Conservation (phyloP, 2,113 vertebrate species). For the Gadus chalcogrammus region DNA sequence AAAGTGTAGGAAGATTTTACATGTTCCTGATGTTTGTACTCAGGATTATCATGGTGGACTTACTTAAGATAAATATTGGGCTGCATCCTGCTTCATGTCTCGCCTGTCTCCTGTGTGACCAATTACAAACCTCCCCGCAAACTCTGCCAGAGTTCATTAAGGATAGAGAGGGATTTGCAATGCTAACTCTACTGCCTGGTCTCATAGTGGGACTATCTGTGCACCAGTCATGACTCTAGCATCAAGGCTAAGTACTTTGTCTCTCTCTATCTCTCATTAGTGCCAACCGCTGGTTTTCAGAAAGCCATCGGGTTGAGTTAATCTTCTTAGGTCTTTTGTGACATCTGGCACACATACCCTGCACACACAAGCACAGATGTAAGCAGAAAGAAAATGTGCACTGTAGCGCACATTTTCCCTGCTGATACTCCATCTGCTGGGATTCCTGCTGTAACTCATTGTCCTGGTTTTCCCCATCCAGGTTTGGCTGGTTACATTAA, state of each 20-base stretch:
- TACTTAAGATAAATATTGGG: too few species aligned
- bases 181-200: too few species aligned
- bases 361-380: neutral
- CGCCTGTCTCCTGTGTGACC: too few species aligned
- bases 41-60: too few species aligned
- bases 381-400: neutral
- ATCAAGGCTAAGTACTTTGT: neutral
- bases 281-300: slow-evolving; percentile 55
- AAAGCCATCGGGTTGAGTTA: slow-evolving; percentile 36
- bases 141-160: too few species aligned
- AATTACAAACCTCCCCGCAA: too few species aligned
- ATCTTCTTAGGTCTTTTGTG: slow-evolving; percentile 58
- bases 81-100: too few species aligned
- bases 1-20: slow-evolving; percentile 8
- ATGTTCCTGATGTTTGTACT: slow-evolving; percentile 7
- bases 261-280: slow-evolving; percentile 4
- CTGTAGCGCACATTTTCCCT: slow-evolving; percentile 25
- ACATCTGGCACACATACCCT: slow-evolving; percentile 53
- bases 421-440: too few species aligned
- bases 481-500: too few species aligned
- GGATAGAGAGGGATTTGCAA: too few species aligned
- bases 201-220: neutral
- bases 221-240: neutral
- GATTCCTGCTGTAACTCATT: too few species aligned
- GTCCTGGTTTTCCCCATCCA: too few species aligned